Conservation (phyloP, 1,140 invertebrate species). For the Leguminivora glycinivorella region DNA sequence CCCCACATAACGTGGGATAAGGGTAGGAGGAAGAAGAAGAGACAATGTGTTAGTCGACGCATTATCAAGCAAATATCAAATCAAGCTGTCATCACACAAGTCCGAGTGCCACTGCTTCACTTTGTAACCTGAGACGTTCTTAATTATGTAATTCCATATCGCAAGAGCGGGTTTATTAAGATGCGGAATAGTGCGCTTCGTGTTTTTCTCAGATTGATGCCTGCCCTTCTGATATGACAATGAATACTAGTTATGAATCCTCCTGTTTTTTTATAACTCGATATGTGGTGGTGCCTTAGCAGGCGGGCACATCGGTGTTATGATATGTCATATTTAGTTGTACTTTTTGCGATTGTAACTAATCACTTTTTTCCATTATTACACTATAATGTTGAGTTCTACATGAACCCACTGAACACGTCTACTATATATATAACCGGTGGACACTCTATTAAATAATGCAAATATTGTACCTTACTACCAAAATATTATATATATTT, state of each 20-base stretch:
- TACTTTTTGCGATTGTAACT: neutral
- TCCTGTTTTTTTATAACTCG: neutral
- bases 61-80: neutral
- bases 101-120: neutral
- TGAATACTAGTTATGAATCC: constrained; percentile 11
- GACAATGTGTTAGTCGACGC: too few species aligned
- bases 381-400: too few species aligned
- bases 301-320: neutral
- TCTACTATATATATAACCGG: too few species aligned
- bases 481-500: too few species aligned
- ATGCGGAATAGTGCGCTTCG: constrained; percentile 4
- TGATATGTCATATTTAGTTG: neutral
- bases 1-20: too few species aligned
- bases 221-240: constrained; percentile 19
- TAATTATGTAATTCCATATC: constrained; percentile 13
- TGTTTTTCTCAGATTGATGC: constrained; percentile 1
- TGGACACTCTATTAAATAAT: too few species aligned
- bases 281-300: constrained; percentile 7
- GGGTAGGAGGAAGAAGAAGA: too few species aligned
- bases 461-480: too few species aligned
- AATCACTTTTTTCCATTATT: too few species aligned
- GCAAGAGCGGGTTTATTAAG: constrained; percentile 3
- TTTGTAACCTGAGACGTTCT: neutral
- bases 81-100: neutral
- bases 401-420: too few species aligned